Base-by-base conservation (phyloP, 2,888 invertebrate genomes). In the Patella caerulea region DNA sequence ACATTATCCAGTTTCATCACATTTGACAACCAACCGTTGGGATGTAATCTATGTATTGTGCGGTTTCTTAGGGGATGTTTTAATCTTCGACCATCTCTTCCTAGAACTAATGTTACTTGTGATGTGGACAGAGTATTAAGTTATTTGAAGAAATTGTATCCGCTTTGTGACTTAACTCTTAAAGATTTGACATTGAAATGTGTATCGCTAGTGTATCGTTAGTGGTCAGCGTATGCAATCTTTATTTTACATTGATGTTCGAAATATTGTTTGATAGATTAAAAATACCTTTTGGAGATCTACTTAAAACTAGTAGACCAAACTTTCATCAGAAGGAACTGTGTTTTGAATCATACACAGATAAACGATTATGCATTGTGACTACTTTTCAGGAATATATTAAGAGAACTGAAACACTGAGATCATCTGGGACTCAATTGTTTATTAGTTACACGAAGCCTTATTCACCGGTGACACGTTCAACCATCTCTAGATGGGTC, bases 401-500 rank as follows among this genome's bases (percentile, higher is more conserved):
- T 15, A 24, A 54, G 1, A 56, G 72, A 52, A 78, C 78, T 24
- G 54, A 59, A 56, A 15, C 24, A 14, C 7, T 83, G 24, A 59
- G 79, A 55, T 55, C 75, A n/a, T 29, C 19, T 19, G 52, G 65
- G 17, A 73, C 52, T 19, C n/a, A 74, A 52, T 56, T 82, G n/a
- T 78, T 81, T 45, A 52, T 84, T 15, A 80, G 81, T 73, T 81
- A 76, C 77, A 71, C 77, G 3, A 83, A 82, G 78, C 80, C 79
- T 19, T 77, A 81, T 59, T 74, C 79, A 45, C 14, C 15, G 29
- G 78, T 84, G 2, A 76, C 71, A 17, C 76, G 80, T 74, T 78
- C 80, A 29, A 84, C 83, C 17, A 72, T 82, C 65, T 77, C 82
- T 5, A 72, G 82, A 73, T 84, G 81, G 83, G 74, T 84, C 12